Conservation (phyloP, 2,113 vertebrate genomes). For the Orcinus orca region DNA sequence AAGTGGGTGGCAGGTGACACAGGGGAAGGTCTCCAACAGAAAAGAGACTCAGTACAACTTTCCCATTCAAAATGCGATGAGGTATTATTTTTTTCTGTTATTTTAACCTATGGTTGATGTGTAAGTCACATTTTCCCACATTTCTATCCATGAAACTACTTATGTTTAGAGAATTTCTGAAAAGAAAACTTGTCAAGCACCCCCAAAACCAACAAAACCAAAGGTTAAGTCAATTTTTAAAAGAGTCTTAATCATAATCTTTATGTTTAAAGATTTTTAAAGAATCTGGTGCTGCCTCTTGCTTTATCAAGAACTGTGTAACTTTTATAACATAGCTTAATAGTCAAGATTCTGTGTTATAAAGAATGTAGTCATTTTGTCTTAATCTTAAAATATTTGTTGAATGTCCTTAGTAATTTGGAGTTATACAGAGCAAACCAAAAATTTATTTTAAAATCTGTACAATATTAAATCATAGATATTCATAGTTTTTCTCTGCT, state of each 20-base stretch:
- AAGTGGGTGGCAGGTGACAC: slow-evolving; percentile 94
- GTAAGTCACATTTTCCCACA: slow-evolving; percentile 47
- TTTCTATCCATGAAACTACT: slow-evolving; percentile 58
- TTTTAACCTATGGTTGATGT: slow-evolving; percentile 80
- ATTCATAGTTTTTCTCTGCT: not conserved
- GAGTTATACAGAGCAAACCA: not conserved
- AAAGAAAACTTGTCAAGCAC: not conserved
- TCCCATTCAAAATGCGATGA: slow-evolving; percentile 82
- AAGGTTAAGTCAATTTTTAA: not conserved
- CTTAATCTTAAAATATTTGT: not conserved
- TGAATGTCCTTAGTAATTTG: not conserved
- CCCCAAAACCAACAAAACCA: not conserved
- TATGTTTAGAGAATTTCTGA: slow-evolving; percentile 53
- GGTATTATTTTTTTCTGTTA: slow-evolving; percentile 84
- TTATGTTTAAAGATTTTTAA: slow-evolving; percentile 17
- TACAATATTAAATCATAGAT: not conserved
- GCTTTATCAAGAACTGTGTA: not conserved
- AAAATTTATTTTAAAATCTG: not conserved
- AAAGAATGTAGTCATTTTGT: not conserved
- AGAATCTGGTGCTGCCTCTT: not conserved
- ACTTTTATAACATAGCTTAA: slow-evolving; percentile 24
- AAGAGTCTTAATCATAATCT: not conserved
- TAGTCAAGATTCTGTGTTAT: not conserved
- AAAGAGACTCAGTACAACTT: slow-evolving; percentile 88
- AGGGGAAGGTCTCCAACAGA: slow-evolving; percentile 90